Conservation (phyloP, 2,113 vertebrate species). For the Scomber japonicus region DNA sequence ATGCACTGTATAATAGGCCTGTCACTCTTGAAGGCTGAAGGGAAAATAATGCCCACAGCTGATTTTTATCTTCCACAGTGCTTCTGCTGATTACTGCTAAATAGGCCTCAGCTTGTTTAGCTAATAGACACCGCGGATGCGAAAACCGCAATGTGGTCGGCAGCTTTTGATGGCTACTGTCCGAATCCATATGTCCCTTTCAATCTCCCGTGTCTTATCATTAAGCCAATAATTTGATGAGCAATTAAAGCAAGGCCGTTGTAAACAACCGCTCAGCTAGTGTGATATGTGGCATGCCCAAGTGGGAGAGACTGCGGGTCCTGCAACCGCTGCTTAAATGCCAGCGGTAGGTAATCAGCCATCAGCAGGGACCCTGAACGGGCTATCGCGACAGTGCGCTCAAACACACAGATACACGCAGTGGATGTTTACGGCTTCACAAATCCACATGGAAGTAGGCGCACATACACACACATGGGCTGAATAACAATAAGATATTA, state of each 20-base stretch:
- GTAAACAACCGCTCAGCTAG: conserved; percentile 57
- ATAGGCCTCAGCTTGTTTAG: conserved; percentile 76
- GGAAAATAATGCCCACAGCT: conserved; percentile 71
- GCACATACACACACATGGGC: neutral
- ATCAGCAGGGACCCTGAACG: conserved; percentile 33
- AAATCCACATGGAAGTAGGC: neutral
- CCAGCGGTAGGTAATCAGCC: conserved; percentile 62
- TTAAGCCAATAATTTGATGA: conserved; percentile 72
- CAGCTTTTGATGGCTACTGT: conserved; percentile 64
- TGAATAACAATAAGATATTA: conserved; percentile 52
- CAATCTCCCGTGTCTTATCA: conserved; percentile 61
- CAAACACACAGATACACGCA: conserved; percentile 1
- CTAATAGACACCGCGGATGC: conserved; percentile 66
- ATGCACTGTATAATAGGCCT: conserved; percentile 79
- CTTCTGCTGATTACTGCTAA: conserved; percentile 81
- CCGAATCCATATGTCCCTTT: conserved; percentile 73
- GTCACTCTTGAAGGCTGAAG: conserved; percentile 78
- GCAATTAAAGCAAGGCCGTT: conserved; percentile 65
- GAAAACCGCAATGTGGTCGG: conserved; percentile 34
- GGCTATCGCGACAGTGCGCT: conserved; percentile 26
- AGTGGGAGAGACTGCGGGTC: conserved; percentile 29
- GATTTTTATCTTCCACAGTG: conserved; percentile 77
- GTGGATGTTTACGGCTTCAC: conserved; percentile 7
- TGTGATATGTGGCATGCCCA: conserved; percentile 50
- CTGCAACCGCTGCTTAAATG: conserved; percentile 47